These are phyloP conservation scores for Listronotus bonariensis DNA, from an alignment of 1,140 invertebrate genomes.

Conservation along the genomic window DNA sequence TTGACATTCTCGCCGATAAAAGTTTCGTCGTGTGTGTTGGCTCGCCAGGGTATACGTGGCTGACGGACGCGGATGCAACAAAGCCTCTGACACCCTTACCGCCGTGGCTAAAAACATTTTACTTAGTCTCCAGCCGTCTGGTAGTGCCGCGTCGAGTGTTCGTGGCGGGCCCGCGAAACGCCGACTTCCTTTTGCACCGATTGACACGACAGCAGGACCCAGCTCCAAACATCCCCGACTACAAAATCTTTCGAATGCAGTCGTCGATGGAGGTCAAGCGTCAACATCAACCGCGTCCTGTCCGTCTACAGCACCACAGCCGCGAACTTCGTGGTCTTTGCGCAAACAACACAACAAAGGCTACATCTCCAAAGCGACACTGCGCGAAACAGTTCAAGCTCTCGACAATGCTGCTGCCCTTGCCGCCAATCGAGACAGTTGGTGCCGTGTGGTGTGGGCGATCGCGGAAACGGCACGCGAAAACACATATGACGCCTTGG, in stretches of 20 bases:
- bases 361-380: not conserved
- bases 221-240: not conserved
- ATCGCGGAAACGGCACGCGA: slow-evolving; percentile 5
- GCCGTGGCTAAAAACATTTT: slow-evolving; percentile 2
- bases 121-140: slow-evolving; percentile 1
- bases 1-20: not conserved
- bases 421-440: slow-evolving; percentile 3
- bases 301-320: not conserved
- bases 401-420: slow-evolving; percentile 2
- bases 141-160: not conserved
- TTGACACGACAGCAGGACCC: not conserved
- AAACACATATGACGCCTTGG: slow-evolving; percentile 1
- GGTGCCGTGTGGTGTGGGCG: slow-evolving; percentile 3
- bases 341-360: slow-evolving; percentile 4
- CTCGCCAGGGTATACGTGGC: slow-evolving; percentile 1
- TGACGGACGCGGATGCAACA: not conserved
- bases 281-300: not conserved
- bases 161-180: not conserved
- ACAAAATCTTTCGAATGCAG: not conserved
- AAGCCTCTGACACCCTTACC: not conserved
- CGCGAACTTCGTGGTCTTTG: slow-evolving; percentile 3
- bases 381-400: slow-evolving; percentile 2
- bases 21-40: not conserved
- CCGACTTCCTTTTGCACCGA: not conserved
- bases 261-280: not conserved